Evolutionary conservation across 2,113 vertebrate species (phyloP).

Genomic region (Kryptolebias marmoratus): DNA sequence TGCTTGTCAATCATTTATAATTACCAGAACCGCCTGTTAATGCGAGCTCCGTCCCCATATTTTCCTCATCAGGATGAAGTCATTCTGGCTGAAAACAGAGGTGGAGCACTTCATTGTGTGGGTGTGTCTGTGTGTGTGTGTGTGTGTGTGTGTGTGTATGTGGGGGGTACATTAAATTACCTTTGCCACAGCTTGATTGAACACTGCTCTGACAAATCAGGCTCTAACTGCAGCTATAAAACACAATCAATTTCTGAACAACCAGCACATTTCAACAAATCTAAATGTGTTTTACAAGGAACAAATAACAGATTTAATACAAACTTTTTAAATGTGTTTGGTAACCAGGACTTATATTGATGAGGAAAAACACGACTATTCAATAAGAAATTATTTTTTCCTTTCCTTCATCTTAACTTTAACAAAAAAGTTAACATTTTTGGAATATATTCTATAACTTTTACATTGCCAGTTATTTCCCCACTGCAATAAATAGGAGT

Average conservation of each 20-base stretch:
- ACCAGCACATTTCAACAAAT: slow-evolving; percentile 11
- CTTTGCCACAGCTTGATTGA: slow-evolving; percentile 9
- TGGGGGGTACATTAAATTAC: slow-evolving; percentile 10
- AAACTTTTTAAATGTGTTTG: background rate
- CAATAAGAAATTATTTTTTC: too few species aligned
- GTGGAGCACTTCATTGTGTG: slow-evolving; percentile 2
- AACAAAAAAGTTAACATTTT: too few species aligned
- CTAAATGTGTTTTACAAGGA: background rate
- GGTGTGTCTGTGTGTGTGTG: background rate
- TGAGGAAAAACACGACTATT: background rate
- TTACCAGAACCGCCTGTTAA: slow-evolving; percentile 37
- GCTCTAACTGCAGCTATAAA: background rate
- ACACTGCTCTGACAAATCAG: slow-evolving; percentile 27
- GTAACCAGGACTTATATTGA: background rate
- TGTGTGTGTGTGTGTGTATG: background rate
- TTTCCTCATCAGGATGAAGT: slow-evolving; percentile 22
- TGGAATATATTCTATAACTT: too few species aligned
- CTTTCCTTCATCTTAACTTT: too few species aligned
- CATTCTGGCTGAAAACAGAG: slow-evolving; percentile 8
- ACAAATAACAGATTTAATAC: background rate
- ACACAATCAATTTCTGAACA: background rate
- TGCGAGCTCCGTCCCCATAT: slow-evolving; percentile 13
- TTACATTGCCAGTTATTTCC: too few species aligned
- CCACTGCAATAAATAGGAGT: too few species aligned
- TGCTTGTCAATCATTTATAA: slow-evolving; percentile 66